Evolutionary conservation across 2,888 invertebrate species (phyloP), one percentile per base, ranked within the genome.

Genomic region (Odontomyia ornata): DNA sequence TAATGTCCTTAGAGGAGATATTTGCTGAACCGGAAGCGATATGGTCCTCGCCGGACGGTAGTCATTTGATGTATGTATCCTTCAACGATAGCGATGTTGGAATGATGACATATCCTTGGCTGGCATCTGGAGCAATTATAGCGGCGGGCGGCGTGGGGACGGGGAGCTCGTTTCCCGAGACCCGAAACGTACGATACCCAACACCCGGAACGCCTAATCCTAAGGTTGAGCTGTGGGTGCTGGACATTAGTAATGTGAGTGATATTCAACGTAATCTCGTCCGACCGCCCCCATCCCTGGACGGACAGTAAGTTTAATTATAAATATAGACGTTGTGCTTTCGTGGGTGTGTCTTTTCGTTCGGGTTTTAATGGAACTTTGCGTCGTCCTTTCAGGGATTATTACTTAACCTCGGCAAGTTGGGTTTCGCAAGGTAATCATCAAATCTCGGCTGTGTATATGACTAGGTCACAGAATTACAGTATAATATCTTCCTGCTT

Each of bases 391-490:
- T 82, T 4, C 75, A 96, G 96, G 87, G 97, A 97, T 84, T 93
- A 93, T 88, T 97, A 98, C 88, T 89, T 98, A 85, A 96, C 95
- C 85, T 94, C 95, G 82, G 96, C 96, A 79, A 92, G 93, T 80
- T 98, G 97, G 97, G 91, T 95, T 82, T 82, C 93, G 83, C 90
- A 91, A 83, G 91, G 90, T 83, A 93, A 94, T 86, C 89, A 90
- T 79, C 92, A 94, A 85, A 90, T 97, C 80, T 92, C 94, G 72
- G 93, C 95, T 71, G 94, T 96, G 77, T 98, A 97, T 95, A 93
- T 97, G 91, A 96, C 96, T 86, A 91, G 98, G 82, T 93, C 94
- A 62, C 98, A 98, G 88, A 98, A 98, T 87, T 90, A 95, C 80
- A 95, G 95, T 82, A 91, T 96, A 79, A 91, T 97, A 82, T 93